Percentiles rank a stretch among this genome's conserved stretches.
These are phyloP conservation scores for Cygnus buccinator DNA, from an alignment of 2,113 vertebrate species.

Conservation along the genomic window DNA sequence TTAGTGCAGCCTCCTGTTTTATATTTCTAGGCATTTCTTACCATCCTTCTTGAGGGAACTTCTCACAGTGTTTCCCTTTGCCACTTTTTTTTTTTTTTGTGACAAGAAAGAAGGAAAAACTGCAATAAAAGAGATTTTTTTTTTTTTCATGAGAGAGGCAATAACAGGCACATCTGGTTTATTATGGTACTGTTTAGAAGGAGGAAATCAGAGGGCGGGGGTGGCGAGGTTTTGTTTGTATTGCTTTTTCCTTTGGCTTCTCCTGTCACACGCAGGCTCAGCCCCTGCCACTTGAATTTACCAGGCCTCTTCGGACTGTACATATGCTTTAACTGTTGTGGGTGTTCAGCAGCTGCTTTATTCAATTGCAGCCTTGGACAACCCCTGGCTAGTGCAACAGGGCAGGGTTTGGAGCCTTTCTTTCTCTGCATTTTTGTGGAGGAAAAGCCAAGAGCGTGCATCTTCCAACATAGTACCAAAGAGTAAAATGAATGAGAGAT, in stretches of 20 bases:
- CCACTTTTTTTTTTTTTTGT: neutral
- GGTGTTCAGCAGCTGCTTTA: neutral
- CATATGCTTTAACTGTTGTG: rapidly evolving
- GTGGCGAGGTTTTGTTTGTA: constrained; percentile 39
- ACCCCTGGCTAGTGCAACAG: neutral
- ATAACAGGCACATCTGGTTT: constrained; percentile 2
- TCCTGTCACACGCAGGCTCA: neutral
- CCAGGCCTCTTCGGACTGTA: rapidly evolving
- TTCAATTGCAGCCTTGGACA: neutral
- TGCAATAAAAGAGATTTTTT: neutral
- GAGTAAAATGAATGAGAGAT: neutral
- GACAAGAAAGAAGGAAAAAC: neutral
- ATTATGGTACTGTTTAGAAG: constrained; percentile 28
- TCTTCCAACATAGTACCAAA: neutral
- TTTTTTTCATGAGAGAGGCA: neutral
- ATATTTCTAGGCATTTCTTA: neutral
- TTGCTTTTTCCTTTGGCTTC: constrained; percentile 26
- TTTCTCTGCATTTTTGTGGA: neutral
- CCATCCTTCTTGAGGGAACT: neutral
- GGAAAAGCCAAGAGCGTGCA: neutral
- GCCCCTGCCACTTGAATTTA: neutral
- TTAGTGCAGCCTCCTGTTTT: neutral
- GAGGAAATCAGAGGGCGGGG: neutral
- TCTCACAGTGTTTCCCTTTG: neutral
- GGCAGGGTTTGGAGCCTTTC: neutral